phyloP scores from a whole-genome alignment of 1,140 invertebrate genomes.

The Trinorchestia longiramus region DNA sequence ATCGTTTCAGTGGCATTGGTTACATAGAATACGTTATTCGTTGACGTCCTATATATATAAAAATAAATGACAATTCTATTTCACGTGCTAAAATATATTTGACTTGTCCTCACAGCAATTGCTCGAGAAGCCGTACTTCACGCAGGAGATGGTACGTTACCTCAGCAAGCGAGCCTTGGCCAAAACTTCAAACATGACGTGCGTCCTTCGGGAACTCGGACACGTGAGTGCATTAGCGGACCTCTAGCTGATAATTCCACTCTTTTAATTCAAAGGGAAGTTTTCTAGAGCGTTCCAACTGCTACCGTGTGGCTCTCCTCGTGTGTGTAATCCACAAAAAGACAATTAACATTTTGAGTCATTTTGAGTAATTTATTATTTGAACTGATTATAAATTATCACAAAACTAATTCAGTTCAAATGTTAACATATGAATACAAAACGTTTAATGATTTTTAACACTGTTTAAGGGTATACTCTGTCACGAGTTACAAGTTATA shows the following conservation, averaged over 20 bases:
- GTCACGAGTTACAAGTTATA: background rate
- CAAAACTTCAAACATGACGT: slow-evolving; percentile 28
- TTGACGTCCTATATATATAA: background rate
- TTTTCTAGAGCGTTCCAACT: background rate
- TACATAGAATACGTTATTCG: background rate
- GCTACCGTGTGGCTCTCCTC: too few relatives aligned
- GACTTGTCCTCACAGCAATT: background rate
- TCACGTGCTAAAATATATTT: background rate
- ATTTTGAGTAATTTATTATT: too few relatives aligned
- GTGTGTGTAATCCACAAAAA: too few relatives aligned
- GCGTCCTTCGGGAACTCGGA: background rate
- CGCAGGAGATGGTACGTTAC: slow-evolving; percentile 33
- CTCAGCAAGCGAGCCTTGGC: background rate
- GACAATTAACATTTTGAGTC: too few relatives aligned
- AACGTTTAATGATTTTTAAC: too few relatives aligned
- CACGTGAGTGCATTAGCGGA: background rate
- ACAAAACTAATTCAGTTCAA: too few relatives aligned
- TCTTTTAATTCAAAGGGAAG: background rate
- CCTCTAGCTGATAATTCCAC: background rate
- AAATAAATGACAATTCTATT: background rate
- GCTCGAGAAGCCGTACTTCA: slow-evolving; percentile 36
- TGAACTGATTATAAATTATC: background rate
- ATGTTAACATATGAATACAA: too few relatives aligned
- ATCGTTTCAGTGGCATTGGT: background rate
- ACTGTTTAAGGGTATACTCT: too few relatives aligned